Evolutionary conservation across 2,113 vertebrate genomes (phyloP).

Genomic region (Lota lota): DNA sequence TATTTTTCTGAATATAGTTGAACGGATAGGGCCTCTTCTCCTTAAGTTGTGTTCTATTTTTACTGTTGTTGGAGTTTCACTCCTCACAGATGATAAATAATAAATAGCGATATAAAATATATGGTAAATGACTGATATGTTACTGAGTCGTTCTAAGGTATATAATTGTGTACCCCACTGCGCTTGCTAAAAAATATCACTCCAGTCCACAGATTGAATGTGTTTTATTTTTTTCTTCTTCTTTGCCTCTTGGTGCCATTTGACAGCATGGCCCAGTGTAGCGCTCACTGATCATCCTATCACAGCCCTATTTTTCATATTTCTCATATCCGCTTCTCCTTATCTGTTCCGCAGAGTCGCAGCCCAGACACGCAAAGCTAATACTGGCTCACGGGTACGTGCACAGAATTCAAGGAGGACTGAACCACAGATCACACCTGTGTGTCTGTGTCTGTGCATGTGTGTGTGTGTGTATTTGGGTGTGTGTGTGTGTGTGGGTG

Average conservation of each 20-base stretch:
- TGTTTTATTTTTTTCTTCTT: constrained; percentile 63
- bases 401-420: constrained; percentile 56
- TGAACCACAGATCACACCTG: constrained; percentile 47
- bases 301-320: constrained; percentile 74
- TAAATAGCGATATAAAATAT: constrained; percentile 15
- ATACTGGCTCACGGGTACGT: constrained; percentile 63
- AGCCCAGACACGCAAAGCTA: constrained; percentile 71
- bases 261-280: constrained; percentile 61
- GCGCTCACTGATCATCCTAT: constrained; percentile 74
- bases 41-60: too few relatives aligned
- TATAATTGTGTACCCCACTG: constrained; percentile 22
- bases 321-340: constrained; percentile 74
- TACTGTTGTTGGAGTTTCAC: background rate
- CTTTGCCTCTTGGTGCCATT: constrained; percentile 69
- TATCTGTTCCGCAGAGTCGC: constrained; percentile 65
- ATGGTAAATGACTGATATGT: constrained; percentile 38
- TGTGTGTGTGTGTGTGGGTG: background rate
- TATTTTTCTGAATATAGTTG: too few relatives aligned
- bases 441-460: constrained; percentile 30
- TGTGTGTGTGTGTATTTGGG: constrained; percentile 2
- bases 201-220: constrained; percentile 60
- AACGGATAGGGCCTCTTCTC: too few relatives aligned
- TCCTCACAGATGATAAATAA: constrained; percentile 17
- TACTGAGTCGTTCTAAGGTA: constrained; percentile 44
- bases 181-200: constrained; percentile 44